Evolutionary conservation across 2,888 invertebrate species (phyloP).

Genomic region (Himalopsyche tibetana): DNA sequence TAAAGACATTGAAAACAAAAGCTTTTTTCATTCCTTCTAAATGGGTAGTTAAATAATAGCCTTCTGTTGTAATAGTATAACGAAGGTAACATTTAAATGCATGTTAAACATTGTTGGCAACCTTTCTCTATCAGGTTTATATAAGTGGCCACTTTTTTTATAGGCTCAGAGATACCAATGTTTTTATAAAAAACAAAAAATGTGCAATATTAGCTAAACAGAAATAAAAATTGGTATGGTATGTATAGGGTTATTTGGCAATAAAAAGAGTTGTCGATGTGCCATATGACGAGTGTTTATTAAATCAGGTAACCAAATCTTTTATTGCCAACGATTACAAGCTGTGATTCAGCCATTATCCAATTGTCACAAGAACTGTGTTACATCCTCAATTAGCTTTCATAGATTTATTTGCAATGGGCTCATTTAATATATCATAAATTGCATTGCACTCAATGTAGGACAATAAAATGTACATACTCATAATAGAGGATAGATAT

Average conservation of each 20-base stretch:
- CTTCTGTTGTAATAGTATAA: no score
- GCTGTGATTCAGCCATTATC: conserved; percentile 49
- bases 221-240: not conserved
- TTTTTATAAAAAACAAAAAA: no score
- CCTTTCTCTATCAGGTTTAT: no score
- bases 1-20: not conserved
- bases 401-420: conserved; percentile 21
- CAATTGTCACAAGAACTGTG: conserved; percentile 53
- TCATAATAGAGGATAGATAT: no score
- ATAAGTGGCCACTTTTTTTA: no score
- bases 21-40: no score
- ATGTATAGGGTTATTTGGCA: not conserved
- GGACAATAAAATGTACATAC: not conserved
- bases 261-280: not conserved
- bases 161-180: no score
- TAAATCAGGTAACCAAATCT: conserved; percentile 47
- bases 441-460: conserved; percentile 1
- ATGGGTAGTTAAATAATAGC: no score
- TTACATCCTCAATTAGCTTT: conserved; percentile 45
- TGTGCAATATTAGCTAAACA: no score
- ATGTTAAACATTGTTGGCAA: no score
- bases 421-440: not conserved
- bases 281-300: not conserved
- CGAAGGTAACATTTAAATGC: no score
- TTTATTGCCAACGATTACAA: conserved; percentile 50